Conservation (phyloP, 2,113 vertebrate genomes). For the Galeopterus variegatus region DNA sequence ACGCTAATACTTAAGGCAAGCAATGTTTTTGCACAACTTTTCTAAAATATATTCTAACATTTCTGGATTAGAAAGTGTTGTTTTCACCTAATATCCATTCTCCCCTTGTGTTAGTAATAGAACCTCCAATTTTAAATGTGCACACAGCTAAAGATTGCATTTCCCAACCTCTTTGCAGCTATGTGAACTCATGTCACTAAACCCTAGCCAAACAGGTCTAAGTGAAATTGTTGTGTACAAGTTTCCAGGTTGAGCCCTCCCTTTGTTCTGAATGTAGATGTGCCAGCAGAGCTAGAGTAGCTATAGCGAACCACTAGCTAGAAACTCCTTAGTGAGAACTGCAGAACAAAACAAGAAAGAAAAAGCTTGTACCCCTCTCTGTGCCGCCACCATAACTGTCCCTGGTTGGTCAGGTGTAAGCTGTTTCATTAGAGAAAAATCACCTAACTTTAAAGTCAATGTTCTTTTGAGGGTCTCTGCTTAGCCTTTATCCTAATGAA, state of each 20-base stretch:
- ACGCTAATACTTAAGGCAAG: neutral
- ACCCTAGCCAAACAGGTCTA: neutral
- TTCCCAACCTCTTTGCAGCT: neutral
- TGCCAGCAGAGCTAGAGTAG: fast-evolving
- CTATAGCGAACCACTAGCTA: neutral
- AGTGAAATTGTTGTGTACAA: neutral
- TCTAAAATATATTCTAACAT: neutral
- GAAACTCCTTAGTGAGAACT: neutral
- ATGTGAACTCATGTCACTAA: neutral
- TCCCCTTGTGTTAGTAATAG: neutral
- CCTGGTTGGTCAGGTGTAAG: neutral
- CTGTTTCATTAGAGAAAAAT: neutral
- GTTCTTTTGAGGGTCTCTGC: neutral
- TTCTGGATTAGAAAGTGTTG: neutral
- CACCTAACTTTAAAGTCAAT: neutral
- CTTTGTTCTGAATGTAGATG: too few species aligned
- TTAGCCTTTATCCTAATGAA: neutral
- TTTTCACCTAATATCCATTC: neutral
- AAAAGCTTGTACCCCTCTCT: neutral
- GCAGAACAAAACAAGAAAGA: neutral
- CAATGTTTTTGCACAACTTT: neutral
- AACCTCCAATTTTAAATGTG: neutral
- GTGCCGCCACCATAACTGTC: neutral
- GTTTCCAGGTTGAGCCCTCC: neutral
- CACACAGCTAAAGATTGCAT: neutral